Evolutionary conservation across 2,113 vertebrate genomes (phyloP), one percentile per base, ranked within the genome.

Genomic region (Picathartes gymnocephalus): DNA sequence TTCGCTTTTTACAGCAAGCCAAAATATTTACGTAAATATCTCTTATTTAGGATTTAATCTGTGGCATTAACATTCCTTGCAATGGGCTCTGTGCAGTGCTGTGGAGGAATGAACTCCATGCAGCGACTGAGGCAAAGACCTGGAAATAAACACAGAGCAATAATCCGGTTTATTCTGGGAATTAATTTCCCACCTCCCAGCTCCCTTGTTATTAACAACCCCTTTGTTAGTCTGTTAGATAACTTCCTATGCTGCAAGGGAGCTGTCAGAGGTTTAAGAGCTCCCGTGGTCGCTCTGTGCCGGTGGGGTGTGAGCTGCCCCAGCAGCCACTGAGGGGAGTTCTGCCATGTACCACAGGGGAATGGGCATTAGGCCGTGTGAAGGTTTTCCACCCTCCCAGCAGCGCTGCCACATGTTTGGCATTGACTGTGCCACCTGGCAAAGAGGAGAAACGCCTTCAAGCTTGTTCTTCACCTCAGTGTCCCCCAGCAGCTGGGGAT

Each of bases 1-100:
- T 82, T 81, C 74, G 69, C 83, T 85, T 90, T 86, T 64, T 86
- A 81, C 65, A 76, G 25, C 70, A 22, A 28, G 82, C 58, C 87
- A 95, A 91, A 83, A 68, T 91, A 81, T 86, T 94, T 85, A 65
- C 77, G 64, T 94, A 96, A 97, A 91, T 76, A 88, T 93, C 40
- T 77, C 78, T 95, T 88, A 89, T 96, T 95, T 94, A 80, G 95
- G 70, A 65, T 71, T 94, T 95, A 97, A 95, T 93, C 97, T 91
- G 68, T 9, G 21, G 97, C 78, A 98, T 98, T 98, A 98, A 98
- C 97, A 98, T 98, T 98, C 97, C 90, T 97, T 2, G 4, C 72
- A 70, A 78, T 8, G 68, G 80, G 56, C 47, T 86, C 19, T 56
- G 88, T 33, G 33, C 72, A 78, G 83, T 3, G 2, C 71, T 50